Evolutionary conservation across 2,888 invertebrate genomes (phyloP).

Genomic region (Volucella zonaria): DNA sequence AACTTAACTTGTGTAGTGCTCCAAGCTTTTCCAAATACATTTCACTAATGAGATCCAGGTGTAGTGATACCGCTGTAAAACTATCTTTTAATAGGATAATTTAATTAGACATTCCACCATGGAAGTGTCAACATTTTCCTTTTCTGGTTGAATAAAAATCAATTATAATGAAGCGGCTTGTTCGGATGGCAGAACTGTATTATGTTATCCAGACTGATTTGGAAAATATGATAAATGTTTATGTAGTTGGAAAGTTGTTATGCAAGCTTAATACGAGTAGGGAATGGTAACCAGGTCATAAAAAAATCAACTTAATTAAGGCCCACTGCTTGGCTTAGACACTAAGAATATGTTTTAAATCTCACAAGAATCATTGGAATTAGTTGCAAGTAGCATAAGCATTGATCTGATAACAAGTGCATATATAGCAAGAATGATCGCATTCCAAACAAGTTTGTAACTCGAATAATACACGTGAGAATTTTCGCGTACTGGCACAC

Average conservation of each 20-base stretch:
- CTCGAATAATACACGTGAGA: no score
- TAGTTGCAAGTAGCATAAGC: no score
- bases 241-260: slow-evolving; percentile 37
- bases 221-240: slow-evolving; percentile 24
- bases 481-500: no score
- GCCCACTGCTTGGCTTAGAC: no score
- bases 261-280: slow-evolving; percentile 7
- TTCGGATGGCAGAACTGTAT: slow-evolving; percentile 13
- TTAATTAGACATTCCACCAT: slow-evolving; percentile 45
- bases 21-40: slow-evolving; percentile 21
- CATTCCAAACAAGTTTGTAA: no score
- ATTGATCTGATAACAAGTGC: no score
- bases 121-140: slow-evolving; percentile 42
- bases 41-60: slow-evolving; percentile 38
- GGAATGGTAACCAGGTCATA: slow-evolving; percentile 33
- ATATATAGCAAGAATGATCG: no score
- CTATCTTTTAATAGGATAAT: slow-evolving; percentile 46
- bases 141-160: slow-evolving; percentile 49
- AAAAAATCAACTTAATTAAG: no score
- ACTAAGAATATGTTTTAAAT: no score
- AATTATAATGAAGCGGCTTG: slow-evolving; percentile 40
- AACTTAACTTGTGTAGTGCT: slow-evolving; percentile 41
- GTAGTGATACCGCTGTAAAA: slow-evolving; percentile 10
- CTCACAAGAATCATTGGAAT: no score
- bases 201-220: slow-evolving; percentile 14